These are phyloP conservation scores for Leptodactylus fuscus DNA, from an alignment of 2,113 vertebrate genomes.

Conservation along the genomic window DNA sequence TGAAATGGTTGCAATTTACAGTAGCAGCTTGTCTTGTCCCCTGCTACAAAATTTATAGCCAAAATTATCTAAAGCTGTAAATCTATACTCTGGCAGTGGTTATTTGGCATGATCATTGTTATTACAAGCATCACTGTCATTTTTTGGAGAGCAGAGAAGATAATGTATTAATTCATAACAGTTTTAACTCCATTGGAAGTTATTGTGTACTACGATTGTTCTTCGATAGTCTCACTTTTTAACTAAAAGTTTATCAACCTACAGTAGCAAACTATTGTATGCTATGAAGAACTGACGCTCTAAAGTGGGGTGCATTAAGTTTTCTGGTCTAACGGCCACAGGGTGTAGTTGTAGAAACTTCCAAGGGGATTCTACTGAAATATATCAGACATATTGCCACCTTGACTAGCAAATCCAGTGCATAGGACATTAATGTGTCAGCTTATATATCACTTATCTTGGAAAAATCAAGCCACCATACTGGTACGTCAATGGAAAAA, in stretches of 20 bases:
- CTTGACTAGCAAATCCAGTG: too few species aligned
- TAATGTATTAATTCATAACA: background rate
- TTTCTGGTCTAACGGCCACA: too few species aligned
- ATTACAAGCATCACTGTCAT: background rate
- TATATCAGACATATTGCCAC: too few species aligned
- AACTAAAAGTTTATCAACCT: background rate
- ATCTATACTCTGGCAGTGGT: background rate
- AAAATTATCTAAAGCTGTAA: constrained; percentile 8
- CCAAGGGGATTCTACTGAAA: too few species aligned
- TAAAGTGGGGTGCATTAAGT: too few species aligned
- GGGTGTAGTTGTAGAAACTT: too few species aligned
- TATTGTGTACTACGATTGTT: background rate
- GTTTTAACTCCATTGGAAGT: background rate
- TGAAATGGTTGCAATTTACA: constrained; percentile 8
- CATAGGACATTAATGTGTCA: too few species aligned
- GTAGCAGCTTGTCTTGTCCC: constrained; percentile 20
- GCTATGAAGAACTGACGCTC: background rate
- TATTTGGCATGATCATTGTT: background rate
- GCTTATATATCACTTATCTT: too few species aligned
- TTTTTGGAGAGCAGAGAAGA: background rate
- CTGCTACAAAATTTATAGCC: background rate
- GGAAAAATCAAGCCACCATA: too few species aligned
- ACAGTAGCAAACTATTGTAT: background rate
- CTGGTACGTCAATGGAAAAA: too few species aligned
- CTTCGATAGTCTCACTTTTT: background rate